These are phyloP conservation scores for Tricholaema leucomelas DNA, from an alignment of 2,113 vertebrate genomes.

Conservation along the genomic window DNA sequence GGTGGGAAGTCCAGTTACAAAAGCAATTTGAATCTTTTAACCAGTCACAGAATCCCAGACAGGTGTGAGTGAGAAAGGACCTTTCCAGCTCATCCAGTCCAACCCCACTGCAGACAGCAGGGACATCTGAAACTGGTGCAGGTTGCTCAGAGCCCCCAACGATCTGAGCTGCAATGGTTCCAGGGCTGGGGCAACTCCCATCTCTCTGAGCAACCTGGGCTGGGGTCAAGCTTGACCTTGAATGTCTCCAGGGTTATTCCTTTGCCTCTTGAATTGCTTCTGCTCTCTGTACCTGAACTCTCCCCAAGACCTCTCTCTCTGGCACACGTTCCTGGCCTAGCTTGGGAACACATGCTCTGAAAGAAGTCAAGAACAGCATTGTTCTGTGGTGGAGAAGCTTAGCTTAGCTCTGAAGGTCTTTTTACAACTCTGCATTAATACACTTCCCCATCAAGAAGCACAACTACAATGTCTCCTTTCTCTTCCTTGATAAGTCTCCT, in stretches of 20 bases:
- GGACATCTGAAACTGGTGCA: too few species aligned
- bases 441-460: background rate
- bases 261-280: background rate
- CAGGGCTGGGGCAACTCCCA: too few species aligned
- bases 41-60: too few species aligned
- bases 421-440: background rate
- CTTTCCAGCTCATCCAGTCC: too few species aligned
- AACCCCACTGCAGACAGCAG: too few species aligned
- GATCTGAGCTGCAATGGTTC: too few species aligned
- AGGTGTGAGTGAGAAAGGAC: too few species aligned
- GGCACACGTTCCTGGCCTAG: background rate
- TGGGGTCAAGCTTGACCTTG: too few species aligned
- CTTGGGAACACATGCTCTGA: background rate
- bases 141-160: too few species aligned
- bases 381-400: background rate
- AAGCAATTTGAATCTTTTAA: background rate
- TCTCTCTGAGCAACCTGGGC: too few species aligned
- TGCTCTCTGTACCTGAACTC: background rate
- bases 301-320: background rate
- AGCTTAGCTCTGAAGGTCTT: background rate
- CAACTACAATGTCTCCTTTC: constrained; percentile 22
- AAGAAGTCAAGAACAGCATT: background rate
- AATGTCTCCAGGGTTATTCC: background rate
- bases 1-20: background rate
- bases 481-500: background rate